Percentiles rank a stretch among this genome's conserved stretches.
These are phyloP conservation scores for Chondrosia reniformis DNA, from an alignment of 37 sponge, comb jelly and placozoan species.

Conservation along the genomic window DNA sequence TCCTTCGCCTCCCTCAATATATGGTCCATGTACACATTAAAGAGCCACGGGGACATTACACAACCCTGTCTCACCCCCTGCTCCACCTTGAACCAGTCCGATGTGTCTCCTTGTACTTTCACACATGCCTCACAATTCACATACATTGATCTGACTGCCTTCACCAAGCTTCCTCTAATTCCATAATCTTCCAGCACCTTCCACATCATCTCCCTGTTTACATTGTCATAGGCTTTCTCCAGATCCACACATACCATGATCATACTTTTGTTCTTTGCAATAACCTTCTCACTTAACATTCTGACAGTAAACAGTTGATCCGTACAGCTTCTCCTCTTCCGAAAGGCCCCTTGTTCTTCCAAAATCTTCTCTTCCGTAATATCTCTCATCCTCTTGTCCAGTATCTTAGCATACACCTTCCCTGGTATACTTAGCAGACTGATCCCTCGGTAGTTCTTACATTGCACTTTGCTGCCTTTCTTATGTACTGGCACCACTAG, in stretches of 20 bases:
- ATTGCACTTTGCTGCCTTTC: slow-evolving; percentile 14
- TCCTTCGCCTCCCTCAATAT: no score
- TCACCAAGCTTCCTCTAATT: no score
- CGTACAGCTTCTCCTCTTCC: slow-evolving; percentile 13
- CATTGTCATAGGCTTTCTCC: slow-evolving; percentile 1
- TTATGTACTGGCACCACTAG: slow-evolving; percentile 13
- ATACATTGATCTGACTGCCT: no score
- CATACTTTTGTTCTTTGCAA: neutral
- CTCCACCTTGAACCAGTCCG: no score
- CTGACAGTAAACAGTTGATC: slow-evolving; percentile 26
- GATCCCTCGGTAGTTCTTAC: slow-evolving; percentile 15
- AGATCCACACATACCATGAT: neutral
- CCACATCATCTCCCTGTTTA: slow-evolving; percentile 2
- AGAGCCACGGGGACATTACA: no score
- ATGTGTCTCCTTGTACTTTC: no score
- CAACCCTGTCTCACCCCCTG: no score
- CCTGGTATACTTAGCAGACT: slow-evolving; percentile 13
- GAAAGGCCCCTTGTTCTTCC: slow-evolving; percentile 28
- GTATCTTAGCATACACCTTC: slow-evolving; percentile 25
- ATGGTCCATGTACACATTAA: no score
- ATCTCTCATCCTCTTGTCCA: neutral
- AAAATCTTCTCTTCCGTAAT: slow-evolving; percentile 2
- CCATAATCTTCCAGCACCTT: no score
- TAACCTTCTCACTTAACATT: slow-evolving; percentile 6
- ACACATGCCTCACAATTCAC: no score